A percentile compares a stretch with the other conserved stretches of the same genome.
Evolutionary conservation across 2,113 vertebrate species (phyloP).

Genomic region (Caloenas nicobarica): DNA sequence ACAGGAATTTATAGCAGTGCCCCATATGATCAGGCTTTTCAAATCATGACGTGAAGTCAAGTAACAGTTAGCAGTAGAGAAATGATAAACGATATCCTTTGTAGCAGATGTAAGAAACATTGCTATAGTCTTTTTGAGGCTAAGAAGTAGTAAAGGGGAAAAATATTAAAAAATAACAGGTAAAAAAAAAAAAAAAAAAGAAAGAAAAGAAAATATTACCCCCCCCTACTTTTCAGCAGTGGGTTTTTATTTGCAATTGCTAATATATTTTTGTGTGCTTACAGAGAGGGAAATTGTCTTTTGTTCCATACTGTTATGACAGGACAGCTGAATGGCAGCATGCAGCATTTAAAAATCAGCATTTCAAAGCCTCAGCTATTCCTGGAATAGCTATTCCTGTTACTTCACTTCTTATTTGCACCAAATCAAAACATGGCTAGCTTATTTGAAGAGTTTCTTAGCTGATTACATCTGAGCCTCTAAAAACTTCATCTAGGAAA

Average conservation of each 20-base stretch:
- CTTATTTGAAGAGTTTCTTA: slow-evolving; percentile 57
- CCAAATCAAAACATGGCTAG: slow-evolving; percentile 14
- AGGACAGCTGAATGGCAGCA: slow-evolving; percentile 22
- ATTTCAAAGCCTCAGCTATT: slow-evolving; percentile 60
- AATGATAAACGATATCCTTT: not conserved
- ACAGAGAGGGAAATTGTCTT: not conserved
- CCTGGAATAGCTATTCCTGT: slow-evolving; percentile 52
- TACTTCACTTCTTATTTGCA: slow-evolving; percentile 40
- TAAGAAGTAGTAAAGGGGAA: not conserved
- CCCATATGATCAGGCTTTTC: not conserved
- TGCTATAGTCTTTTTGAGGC: not conserved
- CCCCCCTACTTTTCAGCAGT: not conserved
- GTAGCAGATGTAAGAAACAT: not conserved
- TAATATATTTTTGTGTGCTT: not conserved
- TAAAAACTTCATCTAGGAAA: slow-evolving; percentile 43
- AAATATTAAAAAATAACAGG: not conserved
- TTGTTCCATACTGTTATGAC: not conserved
- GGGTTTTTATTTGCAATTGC: not conserved
- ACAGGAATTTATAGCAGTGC: not conserved
- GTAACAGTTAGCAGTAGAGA: not conserved
- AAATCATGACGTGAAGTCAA: not conserved
- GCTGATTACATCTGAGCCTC: slow-evolving; percentile 41
- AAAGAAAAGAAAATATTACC: not conserved
- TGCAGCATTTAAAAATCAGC: slow-evolving; percentile 29
- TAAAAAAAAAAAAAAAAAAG: not conserved